Evolutionary conservation across 2,888 invertebrate species (phyloP).

Genomic region (Sphaerophoria rueppellii): DNA sequence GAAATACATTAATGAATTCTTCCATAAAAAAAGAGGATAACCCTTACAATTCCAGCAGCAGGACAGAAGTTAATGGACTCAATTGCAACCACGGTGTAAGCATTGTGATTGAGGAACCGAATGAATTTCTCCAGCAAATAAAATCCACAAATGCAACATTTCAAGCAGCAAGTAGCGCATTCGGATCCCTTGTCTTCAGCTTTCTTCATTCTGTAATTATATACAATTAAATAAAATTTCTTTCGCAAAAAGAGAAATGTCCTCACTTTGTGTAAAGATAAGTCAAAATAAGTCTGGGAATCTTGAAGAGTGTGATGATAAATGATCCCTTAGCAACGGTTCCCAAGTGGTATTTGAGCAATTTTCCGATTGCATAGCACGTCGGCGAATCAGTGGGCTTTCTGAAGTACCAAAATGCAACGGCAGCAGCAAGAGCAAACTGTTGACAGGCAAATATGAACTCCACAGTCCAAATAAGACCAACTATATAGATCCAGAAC

Average conservation of each 20-base stretch:
- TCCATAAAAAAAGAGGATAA: neutral
- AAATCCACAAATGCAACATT: constrained; percentile 94
- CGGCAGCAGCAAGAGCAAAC: constrained; percentile 96
- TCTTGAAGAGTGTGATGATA: constrained; percentile 95
- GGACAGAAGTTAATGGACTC: constrained; percentile 95
- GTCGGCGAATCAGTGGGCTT: constrained; percentile 87
- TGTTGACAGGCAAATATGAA: constrained; percentile 97
- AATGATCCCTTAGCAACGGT: constrained; percentile 97
- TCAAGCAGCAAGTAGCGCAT: constrained; percentile 89
- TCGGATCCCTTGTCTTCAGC: constrained; percentile 88
- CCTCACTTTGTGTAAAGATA: constrained; percentile 95
- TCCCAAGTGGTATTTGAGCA: constrained; percentile 95
- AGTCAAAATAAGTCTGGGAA: constrained; percentile 93
- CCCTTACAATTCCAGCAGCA: constrained; percentile 91
- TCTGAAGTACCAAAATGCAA: constrained; percentile 96
- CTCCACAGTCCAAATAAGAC: constrained; percentile 96
- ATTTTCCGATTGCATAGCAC: constrained; percentile 85
- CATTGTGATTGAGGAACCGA: constrained; percentile 95
- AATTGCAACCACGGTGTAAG: constrained; percentile 96
- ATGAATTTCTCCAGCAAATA: constrained; percentile 96
- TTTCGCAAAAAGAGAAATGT: neutral
- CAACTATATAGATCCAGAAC: constrained; percentile 97
- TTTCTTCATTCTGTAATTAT: constrained; percentile 85
- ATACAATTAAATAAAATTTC: neutral
- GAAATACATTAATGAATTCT: neutral